phyloP scores from a whole-genome alignment of 2,888 invertebrate genomes.

The Clitarchus hookeri region DNA sequence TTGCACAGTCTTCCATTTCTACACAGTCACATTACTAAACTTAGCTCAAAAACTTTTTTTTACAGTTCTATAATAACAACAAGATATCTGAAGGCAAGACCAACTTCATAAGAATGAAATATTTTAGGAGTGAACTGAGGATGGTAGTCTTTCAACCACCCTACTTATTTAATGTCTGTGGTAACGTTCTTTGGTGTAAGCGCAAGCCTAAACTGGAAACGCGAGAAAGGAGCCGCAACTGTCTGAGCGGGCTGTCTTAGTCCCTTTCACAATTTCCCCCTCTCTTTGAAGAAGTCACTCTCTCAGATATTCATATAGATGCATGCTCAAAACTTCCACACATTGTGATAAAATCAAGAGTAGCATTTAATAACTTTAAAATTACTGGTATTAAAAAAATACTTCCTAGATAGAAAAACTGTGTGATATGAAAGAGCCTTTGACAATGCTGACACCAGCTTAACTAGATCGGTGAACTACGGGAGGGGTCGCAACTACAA shows the following conservation, averaged over 20 bases:
- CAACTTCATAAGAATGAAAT: slow-evolving; percentile 7
- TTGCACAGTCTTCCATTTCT: background rate
- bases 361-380: background rate
- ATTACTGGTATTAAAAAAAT: background rate
- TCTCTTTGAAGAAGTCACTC: background rate
- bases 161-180: background rate
- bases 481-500: background rate
- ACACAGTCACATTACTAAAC: background rate
- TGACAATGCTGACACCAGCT: background rate
- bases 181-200: slow-evolving; percentile 14
- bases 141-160: background rate
- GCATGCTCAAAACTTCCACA: background rate
- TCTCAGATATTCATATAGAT: background rate
- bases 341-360: background rate
- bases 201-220: background rate
- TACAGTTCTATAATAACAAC: background rate
- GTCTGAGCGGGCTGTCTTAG: background rate
- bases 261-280: background rate
- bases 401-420: background rate
- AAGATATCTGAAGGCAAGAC: slow-evolving; percentile 3
- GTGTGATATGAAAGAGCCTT: background rate
- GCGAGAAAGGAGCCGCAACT: background rate
- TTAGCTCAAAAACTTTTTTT: background rate
- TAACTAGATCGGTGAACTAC: background rate
- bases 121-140: background rate